Conservation (phyloP, 1,140 invertebrate species). For the Artemia franciscana region DNA sequence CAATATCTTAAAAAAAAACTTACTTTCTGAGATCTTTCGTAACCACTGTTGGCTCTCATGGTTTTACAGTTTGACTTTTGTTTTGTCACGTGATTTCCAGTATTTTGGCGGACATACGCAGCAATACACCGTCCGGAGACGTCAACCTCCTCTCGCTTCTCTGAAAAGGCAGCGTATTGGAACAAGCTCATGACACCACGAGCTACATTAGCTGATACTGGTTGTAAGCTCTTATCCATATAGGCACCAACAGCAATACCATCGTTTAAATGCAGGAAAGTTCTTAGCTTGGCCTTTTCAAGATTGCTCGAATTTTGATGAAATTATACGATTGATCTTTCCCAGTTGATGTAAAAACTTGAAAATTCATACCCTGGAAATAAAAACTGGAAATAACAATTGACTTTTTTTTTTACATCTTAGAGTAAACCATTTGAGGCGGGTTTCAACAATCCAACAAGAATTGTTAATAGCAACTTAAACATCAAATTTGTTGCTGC, state of each 20-base stretch:
- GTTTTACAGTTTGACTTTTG: not conserved
- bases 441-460: no score
- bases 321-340: not conserved
- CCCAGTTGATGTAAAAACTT: not conserved
- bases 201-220: not conserved
- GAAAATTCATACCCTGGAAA: not conserved
- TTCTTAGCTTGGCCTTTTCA: not conserved
- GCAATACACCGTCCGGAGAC: not conserved
- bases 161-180: not conserved
- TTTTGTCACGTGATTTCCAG: not conserved
- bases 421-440: no score
- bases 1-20: no score
- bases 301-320: not conserved
- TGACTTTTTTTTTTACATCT: no score
- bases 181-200: not conserved
- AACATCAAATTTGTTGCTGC: no score
- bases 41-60: not conserved
- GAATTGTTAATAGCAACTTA: no score
- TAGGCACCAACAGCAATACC: not conserved
- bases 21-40: not conserved
- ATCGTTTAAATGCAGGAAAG: not conserved
- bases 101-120: not conserved
- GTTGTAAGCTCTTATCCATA: not conserved
- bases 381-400: no score
- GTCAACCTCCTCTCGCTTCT: not conserved